A percentile compares a stretch with the other conserved stretches of the same genome.
Evolutionary conservation across 2,888 invertebrate species (phyloP).

Genomic region (Agonopterix alstromeriana): DNA sequence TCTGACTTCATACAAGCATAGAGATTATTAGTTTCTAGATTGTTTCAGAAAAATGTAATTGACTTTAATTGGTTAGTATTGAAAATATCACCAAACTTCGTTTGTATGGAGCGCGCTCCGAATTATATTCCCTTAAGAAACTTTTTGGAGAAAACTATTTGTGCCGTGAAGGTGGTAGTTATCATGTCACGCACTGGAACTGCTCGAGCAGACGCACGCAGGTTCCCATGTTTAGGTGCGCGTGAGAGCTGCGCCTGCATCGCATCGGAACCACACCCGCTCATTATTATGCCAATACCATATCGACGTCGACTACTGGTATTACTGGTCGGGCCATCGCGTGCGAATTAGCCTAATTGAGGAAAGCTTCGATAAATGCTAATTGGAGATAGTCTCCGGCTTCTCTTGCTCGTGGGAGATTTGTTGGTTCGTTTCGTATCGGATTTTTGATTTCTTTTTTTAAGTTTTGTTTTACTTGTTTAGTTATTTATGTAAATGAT

Average conservation of each 20-base stretch:
- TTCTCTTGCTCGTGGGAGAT: constrained; percentile 28
- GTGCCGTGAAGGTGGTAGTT: constrained; percentile 14
- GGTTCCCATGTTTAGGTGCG: constrained; percentile 20
- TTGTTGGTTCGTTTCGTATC: background rate
- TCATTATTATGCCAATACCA: constrained; percentile 58
- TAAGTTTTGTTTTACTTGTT: too few species aligned
- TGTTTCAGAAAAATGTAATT: too few species aligned
- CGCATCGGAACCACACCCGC: constrained; percentile 18
- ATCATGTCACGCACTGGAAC: constrained; percentile 23
- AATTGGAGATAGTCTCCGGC: constrained; percentile 37
- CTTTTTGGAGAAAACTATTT: constrained; percentile 8
- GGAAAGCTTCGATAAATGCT: constrained; percentile 60
- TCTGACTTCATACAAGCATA: too few species aligned
- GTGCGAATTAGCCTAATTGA: constrained; percentile 64
- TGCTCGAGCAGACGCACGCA: constrained; percentile 27
- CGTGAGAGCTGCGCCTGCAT: constrained; percentile 38
- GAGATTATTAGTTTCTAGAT: too few species aligned
- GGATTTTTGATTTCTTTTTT: too few species aligned
- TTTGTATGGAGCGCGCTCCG: too few species aligned
- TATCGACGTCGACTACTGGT: constrained; percentile 59
- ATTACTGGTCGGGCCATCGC: constrained; percentile 50
- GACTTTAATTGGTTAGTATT: too few species aligned
- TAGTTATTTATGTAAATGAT: too few species aligned
- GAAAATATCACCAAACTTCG: too few species aligned
- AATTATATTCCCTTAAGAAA: background rate